These are phyloP conservation scores for Dreissena polymorpha DNA, from an alignment of 1,140 invertebrate genomes.

Conservation along the genomic window DNA sequence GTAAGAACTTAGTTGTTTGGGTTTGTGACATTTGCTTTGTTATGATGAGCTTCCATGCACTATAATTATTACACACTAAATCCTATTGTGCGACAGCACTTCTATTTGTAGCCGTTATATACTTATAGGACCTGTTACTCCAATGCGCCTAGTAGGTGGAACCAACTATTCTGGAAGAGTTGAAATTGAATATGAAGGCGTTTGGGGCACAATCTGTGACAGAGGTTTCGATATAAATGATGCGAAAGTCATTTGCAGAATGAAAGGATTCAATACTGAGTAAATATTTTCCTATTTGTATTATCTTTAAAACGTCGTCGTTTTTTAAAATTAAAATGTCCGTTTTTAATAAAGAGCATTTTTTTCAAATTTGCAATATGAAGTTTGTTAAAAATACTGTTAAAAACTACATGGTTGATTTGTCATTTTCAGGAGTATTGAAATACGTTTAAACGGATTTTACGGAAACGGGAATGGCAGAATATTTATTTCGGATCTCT, in stretches of 20 bases:
- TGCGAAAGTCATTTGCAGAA: conserved; percentile 59
- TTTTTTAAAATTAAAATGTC: neutral
- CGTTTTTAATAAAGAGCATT: neutral
- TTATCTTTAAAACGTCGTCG: neutral
- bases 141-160: conserved; percentile 20
- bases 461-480: neutral
- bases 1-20: conserved; percentile 5
- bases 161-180: conserved; percentile 50
- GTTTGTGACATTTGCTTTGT: neutral
- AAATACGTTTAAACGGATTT: neutral
- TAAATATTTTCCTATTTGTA: neutral
- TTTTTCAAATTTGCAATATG: too few species aligned
- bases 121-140: conserved; percentile 21
- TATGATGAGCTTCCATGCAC: neutral
- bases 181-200: conserved; percentile 54
- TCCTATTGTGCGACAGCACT: too few species aligned
- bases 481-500: neutral
- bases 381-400: too few species aligned
- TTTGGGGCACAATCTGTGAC: conserved; percentile 64
- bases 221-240: conserved; percentile 46
- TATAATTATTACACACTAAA: too few species aligned
- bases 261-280: conserved; percentile 41
- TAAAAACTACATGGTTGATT: neutral
- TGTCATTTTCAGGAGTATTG: neutral
- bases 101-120: too few species aligned